Conservation (phyloP, 2,888 invertebrate genomes). For the Polyploca ridens region DNA sequence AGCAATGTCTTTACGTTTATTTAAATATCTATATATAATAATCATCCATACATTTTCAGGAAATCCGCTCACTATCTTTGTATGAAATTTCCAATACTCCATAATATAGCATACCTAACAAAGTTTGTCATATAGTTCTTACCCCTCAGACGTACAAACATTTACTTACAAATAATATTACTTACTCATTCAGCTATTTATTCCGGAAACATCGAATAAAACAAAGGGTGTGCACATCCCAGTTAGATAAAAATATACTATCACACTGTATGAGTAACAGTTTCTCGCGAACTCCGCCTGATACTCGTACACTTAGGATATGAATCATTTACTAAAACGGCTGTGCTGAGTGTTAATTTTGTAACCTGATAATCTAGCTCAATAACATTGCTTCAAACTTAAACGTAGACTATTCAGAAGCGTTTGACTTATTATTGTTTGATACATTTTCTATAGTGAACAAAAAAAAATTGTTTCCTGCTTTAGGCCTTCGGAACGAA, state of each 20-base stretch:
- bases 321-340: not conserved
- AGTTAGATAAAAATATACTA: conserved; percentile 11
- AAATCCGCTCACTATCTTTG: not conserved
- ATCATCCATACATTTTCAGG: not conserved
- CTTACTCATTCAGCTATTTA: conserved; percentile 1
- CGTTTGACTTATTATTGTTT: not conserved
- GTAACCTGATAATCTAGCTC: not conserved
- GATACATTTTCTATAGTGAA: too few relatives aligned
- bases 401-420: not conserved
- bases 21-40: too few relatives aligned
- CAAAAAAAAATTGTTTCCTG: too few relatives aligned
- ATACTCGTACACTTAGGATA: not conserved
- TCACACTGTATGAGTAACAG: not conserved
- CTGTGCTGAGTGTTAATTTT: not conserved
- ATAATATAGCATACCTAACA: not conserved
- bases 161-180: conserved; percentile 1
- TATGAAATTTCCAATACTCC: not conserved
- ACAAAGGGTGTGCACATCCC: conserved; percentile 12
- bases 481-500: too few relatives aligned
- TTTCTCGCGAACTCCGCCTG: conserved; percentile 9
- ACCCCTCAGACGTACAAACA: not conserved
- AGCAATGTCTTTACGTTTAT: too few relatives aligned
- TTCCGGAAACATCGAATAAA: not conserved
- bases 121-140: not conserved
- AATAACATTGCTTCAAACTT: not conserved